Evolutionary conservation across 2,113 vertebrate species (phyloP), one percentile per base, ranked within the genome.

Genomic region (Takifugu flavidus): DNA sequence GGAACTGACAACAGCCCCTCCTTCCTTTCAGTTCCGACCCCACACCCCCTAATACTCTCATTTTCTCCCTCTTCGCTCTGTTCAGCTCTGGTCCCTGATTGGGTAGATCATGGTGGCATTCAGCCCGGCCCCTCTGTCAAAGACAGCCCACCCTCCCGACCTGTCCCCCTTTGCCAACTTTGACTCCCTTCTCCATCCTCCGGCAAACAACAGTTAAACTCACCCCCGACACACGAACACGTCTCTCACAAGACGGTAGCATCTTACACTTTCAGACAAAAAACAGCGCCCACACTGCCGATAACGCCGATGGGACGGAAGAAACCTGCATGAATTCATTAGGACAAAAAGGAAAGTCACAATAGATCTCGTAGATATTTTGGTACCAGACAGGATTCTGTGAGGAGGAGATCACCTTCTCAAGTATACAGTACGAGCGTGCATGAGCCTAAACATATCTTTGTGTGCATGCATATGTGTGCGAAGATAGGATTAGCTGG

Each of bases 401-500:
- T 7, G 6, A 5, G 8, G 31, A 7, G 34, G 7, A 39, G 34
- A 10, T 39, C 5, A 4, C 34, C 11, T 39, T 39, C 29, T 59
- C 44, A 44, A 0, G 14, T 52, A 31, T 47, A 75, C 45, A 62
- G 27, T 61, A 61, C 53, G 50, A 66, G 42, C 4, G 49, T 63
- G 20, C 28, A 53, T 62, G 70, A 31, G 29, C 61, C 44, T 62
- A 51, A 64, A 74, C 58, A 68, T 71, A 66, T 71, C 55, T 65
- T 13, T 75, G 47, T 75, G 63, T 77, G 65, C 53, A 25, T 54
- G 53, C 53, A 66, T 65, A 73, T 63, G 83, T 78, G 82, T 69
- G 51, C 64, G 77, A 60, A 72, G 81, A 77, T 69, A 53, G 88
- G 89, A 91, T 91, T 91, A 91, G 85, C 77, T 90, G 90, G 89